These are phyloP conservation scores for Macrosoma leucophasiata DNA, from an alignment of 2,888 invertebrate genomes.

Conservation along the genomic window DNA sequence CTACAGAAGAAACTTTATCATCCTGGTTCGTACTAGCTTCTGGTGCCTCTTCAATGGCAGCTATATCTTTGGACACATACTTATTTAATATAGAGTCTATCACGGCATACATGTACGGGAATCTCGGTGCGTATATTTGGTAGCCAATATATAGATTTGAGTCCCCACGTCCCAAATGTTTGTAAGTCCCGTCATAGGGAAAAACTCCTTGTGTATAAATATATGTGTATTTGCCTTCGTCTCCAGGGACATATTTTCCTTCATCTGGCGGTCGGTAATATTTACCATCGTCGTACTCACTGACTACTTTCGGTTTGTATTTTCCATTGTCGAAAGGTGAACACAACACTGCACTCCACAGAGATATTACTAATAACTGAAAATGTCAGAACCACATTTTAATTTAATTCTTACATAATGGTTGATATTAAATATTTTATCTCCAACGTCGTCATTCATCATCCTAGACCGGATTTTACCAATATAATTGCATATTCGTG, in stretches of 20 bases:
- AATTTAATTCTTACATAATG: too few species aligned
- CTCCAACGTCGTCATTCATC: too few species aligned
- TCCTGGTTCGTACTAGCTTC: constrained; percentile 40
- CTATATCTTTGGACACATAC: constrained; percentile 47
- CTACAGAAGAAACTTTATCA: constrained; percentile 44
- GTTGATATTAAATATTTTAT: too few species aligned
- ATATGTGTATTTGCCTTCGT: constrained; percentile 35
- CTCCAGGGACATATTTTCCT: constrained; percentile 72
- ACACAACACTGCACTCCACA: constrained; percentile 39
- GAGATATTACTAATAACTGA: constrained; percentile 41
- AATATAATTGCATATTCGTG: too few species aligned
- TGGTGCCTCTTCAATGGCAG: constrained; percentile 39
- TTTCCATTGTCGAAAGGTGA: constrained; percentile 47
- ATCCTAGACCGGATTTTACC: too few species aligned
- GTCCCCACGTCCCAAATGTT: constrained; percentile 26
- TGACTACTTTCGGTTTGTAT: constrained; percentile 48
- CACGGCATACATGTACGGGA: constrained; percentile 53
- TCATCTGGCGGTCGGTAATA: constrained; percentile 58
- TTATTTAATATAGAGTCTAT: constrained; percentile 48
- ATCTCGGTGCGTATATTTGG: constrained; percentile 52
- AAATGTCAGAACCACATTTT: too few species aligned
- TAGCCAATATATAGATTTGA: constrained; percentile 49
- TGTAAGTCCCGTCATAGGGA: constrained; percentile 31
- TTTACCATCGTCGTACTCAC: constrained; percentile 53
- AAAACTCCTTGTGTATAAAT: constrained; percentile 31